Conservation (phyloP, 1,140 invertebrate genomes). For the Trichonephila clavipes region DNA sequence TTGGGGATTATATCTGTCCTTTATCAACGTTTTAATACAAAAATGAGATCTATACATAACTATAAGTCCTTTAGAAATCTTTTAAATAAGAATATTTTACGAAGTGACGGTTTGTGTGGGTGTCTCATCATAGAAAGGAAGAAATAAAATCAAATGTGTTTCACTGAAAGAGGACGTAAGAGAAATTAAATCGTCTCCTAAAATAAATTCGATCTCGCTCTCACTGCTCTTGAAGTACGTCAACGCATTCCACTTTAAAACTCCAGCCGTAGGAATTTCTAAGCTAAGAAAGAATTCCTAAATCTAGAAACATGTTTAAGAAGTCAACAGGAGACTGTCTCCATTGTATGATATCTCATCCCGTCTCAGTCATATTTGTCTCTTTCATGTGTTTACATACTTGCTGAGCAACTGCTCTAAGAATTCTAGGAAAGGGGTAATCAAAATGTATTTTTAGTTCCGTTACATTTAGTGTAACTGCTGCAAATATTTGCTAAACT, state of each 20-base stretch:
- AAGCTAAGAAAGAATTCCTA: slow-evolving; percentile 10
- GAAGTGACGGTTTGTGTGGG: no score
- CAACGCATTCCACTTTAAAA: slow-evolving; percentile 5
- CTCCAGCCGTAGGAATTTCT: slow-evolving; percentile 36
- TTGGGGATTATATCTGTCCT: no score
- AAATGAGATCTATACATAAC: no score
- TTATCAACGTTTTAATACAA: no score
- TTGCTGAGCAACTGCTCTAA: not conserved
- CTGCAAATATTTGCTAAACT: not conserved
- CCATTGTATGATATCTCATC: slow-evolving; percentile 26
- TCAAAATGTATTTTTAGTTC: slow-evolving; percentile 9
- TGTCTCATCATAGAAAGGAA: not conserved
- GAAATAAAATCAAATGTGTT: not conserved
- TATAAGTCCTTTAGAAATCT: no score
- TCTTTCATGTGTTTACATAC: slow-evolving; percentile 37
- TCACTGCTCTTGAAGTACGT: not conserved
- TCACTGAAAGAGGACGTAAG: not conserved
- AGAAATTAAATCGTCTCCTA: not conserved
- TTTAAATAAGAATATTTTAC: not conserved
- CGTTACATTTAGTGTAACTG: not conserved
- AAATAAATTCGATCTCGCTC: slow-evolving; percentile 37
- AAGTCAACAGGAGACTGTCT: slow-evolving; percentile 18
- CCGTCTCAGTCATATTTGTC: not conserved
- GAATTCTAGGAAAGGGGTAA: not conserved
- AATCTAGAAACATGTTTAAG: slow-evolving; percentile 40